Percentiles rank a stretch among this genome's conserved stretches.
Evolutionary conservation across 2,797 vertebrate species (phyloP).

Genomic region (Delichon dasypus): DNA sequence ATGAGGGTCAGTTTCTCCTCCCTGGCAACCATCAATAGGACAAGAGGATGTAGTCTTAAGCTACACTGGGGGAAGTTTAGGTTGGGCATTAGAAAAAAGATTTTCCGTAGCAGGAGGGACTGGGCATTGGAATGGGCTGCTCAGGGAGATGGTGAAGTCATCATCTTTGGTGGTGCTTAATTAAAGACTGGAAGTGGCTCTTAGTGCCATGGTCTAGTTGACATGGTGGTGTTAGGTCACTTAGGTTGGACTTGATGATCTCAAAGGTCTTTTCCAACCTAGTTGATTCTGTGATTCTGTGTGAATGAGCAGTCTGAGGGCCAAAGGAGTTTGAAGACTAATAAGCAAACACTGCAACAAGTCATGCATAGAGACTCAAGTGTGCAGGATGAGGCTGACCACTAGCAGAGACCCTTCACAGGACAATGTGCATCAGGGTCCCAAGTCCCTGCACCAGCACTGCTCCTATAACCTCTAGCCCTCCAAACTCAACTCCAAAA

Average conservation of each 20-base stretch:
- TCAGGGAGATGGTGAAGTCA: not conserved
- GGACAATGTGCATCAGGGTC: not conserved
- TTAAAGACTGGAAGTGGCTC: not conserved
- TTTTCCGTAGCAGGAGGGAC: not conserved
- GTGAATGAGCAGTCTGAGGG: not conserved
- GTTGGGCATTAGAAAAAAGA: not conserved
- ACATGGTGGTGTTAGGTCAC: not conserved
- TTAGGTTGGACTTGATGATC: not conserved
- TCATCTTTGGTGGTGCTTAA: rapidly evolving
- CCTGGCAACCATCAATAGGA: not conserved
- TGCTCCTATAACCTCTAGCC: not conserved
- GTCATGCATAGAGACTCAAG: not conserved
- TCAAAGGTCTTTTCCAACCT: not conserved
- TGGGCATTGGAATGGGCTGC: not conserved
- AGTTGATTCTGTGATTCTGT: not conserved
- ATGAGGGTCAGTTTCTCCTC: not conserved
- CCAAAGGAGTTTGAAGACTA: not conserved
- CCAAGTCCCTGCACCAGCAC: not conserved
- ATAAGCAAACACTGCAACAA: not conserved
- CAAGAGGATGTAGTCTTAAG: not conserved
- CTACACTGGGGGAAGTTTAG: not conserved
- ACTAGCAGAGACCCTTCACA: not conserved
- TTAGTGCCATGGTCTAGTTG: not conserved
- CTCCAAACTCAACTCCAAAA: not conserved
- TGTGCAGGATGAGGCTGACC: not conserved